Evolutionary conservation across 1,140 invertebrate genomes (phyloP).

Genomic region (Drosophila orosa): DNA sequence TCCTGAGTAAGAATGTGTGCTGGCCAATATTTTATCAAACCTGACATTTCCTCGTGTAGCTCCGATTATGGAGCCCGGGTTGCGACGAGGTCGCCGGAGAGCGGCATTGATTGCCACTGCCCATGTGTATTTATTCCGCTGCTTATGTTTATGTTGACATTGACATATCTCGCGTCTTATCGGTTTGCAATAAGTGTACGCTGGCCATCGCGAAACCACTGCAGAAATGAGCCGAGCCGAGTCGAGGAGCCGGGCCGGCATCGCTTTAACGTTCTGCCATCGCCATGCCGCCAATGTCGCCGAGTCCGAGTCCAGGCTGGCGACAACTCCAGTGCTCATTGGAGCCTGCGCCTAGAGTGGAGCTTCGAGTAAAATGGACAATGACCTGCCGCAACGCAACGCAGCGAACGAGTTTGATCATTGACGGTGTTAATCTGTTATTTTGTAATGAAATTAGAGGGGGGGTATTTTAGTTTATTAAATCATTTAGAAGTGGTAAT

Average conservation of each 20-base stretch:
- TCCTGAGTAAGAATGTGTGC: constrained; percentile 66
- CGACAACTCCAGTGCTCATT: constrained; percentile 35
- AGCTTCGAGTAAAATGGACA: constrained; percentile 29
- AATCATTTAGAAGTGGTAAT: background rate
- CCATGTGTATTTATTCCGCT: constrained; percentile 65
- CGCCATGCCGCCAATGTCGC: constrained; percentile 27
- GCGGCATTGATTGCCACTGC: constrained; percentile 47
- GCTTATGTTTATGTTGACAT: constrained; percentile 70
- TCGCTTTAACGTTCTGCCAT: constrained; percentile 33
- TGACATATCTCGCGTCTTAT: constrained; percentile 67
- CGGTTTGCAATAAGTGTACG: constrained; percentile 60
- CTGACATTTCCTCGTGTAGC: constrained; percentile 72
- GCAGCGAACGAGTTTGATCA: constrained; percentile 21
- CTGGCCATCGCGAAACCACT: constrained; percentile 36
- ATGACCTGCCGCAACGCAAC: constrained; percentile 38
- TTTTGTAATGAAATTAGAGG: constrained; percentile 16
- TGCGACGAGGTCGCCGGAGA: constrained; percentile 37
- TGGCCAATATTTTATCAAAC: constrained; percentile 77
- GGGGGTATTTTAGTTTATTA: background rate
- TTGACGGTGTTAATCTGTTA: constrained; percentile 20
- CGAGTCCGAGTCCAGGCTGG: constrained; percentile 24
- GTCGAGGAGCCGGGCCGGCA: constrained; percentile 14
- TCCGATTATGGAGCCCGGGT: constrained; percentile 59
- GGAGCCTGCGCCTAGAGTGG: constrained; percentile 6
- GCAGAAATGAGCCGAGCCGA: constrained; percentile 24